Conservation (phyloP, 2,888 invertebrate species). For the Lasioglossum lativentre region DNA sequence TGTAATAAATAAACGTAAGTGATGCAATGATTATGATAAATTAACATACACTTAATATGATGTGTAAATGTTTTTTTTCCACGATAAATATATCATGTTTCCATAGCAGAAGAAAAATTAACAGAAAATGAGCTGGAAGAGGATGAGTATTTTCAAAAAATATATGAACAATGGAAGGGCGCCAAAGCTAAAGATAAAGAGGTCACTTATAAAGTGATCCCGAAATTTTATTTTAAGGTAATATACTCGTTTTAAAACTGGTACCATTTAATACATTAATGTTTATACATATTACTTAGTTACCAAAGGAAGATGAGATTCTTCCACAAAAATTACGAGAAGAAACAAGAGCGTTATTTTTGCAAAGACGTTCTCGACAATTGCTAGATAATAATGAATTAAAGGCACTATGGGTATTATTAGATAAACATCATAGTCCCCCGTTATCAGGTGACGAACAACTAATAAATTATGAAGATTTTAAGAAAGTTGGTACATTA, state of each 20-base stretch:
- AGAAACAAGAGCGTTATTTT: constrained; percentile 94
- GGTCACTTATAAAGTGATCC: constrained; percentile 87
- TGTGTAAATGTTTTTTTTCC: constrained; percentile 3
- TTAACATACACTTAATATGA: constrained; percentile 4
- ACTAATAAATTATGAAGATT: constrained; percentile 94
- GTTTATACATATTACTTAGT: constrained; percentile 73
- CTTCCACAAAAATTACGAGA: constrained; percentile 93
- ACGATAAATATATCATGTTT: constrained; percentile 14
- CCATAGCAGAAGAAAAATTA: constrained; percentile 62
- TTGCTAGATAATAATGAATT: constrained; percentile 95
- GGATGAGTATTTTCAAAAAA: constrained; percentile 86
- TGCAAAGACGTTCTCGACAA: constrained; percentile 94
- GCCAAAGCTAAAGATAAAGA: constrained; percentile 85
- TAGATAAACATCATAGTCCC: constrained; percentile 93
- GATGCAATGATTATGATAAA: not conserved
- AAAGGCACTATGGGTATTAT: constrained; percentile 92
- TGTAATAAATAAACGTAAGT: constrained; percentile 70
- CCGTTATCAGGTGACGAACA: constrained; percentile 91
- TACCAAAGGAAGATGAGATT: constrained; percentile 92
- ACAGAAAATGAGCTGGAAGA: constrained; percentile 81
- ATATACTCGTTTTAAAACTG: not conserved
- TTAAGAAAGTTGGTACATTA: constrained; percentile 90
- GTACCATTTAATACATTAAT: constrained; percentile 9
- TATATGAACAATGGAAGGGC: constrained; percentile 86
- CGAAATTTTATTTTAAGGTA: constrained; percentile 90